A percentile compares a stretch with the other conserved stretches of the same genome.
phyloP scores from a whole-genome alignment of 2,888 invertebrate genomes.

The Apodemia duryi region DNA sequence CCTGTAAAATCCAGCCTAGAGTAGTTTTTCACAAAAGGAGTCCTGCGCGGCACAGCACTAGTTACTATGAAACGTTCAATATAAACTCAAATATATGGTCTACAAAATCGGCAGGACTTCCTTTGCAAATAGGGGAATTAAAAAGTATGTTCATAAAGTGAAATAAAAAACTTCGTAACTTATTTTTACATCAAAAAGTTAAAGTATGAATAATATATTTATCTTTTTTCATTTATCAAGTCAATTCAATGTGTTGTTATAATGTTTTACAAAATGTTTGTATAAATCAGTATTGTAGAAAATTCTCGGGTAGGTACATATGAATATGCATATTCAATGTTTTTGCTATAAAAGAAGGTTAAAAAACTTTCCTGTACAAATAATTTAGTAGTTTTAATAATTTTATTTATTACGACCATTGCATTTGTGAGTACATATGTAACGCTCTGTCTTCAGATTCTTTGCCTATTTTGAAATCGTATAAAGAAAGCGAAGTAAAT shows the following conservation, averaged over 20 bases:
- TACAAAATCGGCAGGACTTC: neutral
- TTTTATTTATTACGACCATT: too few species aligned
- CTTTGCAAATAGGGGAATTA: neutral
- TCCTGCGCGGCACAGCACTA: neutral
- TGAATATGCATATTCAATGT: too few species aligned
- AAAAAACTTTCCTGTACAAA: too few species aligned
- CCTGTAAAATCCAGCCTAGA: slow-evolving; percentile 14
- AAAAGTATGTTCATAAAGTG: neutral
- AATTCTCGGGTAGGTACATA: neutral
- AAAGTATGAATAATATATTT: too few species aligned
- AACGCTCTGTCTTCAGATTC: too few species aligned
- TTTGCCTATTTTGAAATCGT: too few species aligned
- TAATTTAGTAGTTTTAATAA: too few species aligned
- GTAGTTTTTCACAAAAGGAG: neutral
- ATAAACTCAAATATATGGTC: neutral
- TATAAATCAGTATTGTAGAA: neutral
- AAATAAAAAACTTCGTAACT: neutral
- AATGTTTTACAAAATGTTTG: neutral
- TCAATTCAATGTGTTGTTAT: neutral
- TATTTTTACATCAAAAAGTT: neutral
- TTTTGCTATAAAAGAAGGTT: too few species aligned
- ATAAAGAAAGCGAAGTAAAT: too few species aligned
- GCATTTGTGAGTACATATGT: too few species aligned
- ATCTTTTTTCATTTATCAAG: too few species aligned
- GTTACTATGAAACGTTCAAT: neutral